phyloP scores from a whole-genome alignment of 2,888 invertebrate genomes.

The Melanophora roralis region DNA sequence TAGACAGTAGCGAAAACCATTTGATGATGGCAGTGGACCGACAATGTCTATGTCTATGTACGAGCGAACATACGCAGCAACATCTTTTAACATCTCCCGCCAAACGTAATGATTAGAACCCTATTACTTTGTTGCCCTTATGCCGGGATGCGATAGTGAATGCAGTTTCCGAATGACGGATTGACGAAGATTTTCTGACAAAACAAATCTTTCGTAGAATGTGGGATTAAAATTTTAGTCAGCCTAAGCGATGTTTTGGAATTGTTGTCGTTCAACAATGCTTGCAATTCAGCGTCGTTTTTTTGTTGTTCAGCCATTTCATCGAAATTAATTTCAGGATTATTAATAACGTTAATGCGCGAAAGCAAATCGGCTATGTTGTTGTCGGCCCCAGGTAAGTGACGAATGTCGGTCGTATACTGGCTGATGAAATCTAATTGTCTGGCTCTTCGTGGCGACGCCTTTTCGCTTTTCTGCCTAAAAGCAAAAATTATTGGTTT shows the following conservation, averaged over 20 bases:
- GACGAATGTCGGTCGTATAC: not conserved
- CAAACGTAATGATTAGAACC: constrained; percentile 25
- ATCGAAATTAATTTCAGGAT: not conserved
- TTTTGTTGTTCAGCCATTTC: not conserved
- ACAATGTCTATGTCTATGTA: constrained; percentile 75
- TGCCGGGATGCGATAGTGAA: not conserved
- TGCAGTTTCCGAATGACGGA: constrained; percentile 1
- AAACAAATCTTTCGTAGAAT: not conserved
- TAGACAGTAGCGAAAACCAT: constrained; percentile 2
- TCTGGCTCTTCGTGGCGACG: not conserved
- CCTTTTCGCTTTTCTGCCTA: not conserved
- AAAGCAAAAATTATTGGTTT: not conserved
- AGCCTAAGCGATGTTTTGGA: not conserved
- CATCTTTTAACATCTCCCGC: not conserved
- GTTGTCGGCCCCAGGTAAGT: not conserved
- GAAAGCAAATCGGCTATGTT: not conserved
- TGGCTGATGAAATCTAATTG: not conserved
- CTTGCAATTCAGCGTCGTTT: not conserved
- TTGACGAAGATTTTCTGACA: not conserved
- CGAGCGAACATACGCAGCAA: not conserved
- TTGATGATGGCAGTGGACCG: not conserved
- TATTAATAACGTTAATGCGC: not conserved
- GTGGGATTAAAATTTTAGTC: not conserved
- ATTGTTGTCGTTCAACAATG: not conserved
- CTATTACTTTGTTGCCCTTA: constrained; percentile 1